Evolutionary conservation across 1,140 invertebrate species (phyloP), one percentile per base, ranked within the genome.

Genomic region (Drosophila micromelanica): DNA sequence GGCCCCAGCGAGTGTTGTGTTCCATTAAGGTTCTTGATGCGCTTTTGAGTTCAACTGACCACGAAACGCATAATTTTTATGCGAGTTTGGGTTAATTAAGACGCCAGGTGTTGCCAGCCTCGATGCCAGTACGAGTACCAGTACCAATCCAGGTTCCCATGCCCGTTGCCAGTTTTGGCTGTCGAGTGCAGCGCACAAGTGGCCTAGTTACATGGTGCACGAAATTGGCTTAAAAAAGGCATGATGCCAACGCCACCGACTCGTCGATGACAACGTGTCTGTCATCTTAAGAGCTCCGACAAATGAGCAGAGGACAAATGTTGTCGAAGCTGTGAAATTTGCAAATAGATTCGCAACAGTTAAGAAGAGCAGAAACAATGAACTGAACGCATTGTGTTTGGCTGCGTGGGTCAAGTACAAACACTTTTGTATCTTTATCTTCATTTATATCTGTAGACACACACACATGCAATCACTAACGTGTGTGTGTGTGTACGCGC

Each of bases 301-400:
- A 82, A 82, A 82, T 84, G 68, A 56, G 73, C 46, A 38, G 70
- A 48, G 32, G 49, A 65, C 62, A 70, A 52, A 69, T 82, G 70
- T 80, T 65, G 57, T 51, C 32, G 27, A 63, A 74, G 73, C 73
- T 62, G 51, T 54, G 38, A 74, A 78, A 80, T 85, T 85, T 42
- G 81, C 81, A 80, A 80, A 85, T 86, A 86, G 65, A 86, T 85
- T 85, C 69, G 73, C 81, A 71, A 85, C 69, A 80, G 48, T 76
- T 61, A 62, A 56, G 38, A 54, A 46, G 71, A 27, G 11, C 42
- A 65, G 38, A 80, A 56, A 71, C 54, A 61, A 61, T 59, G 52
- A 69, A 15, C 55, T 81, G 32, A 35, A 38, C 40, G 12, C 30
- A 57, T 45, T 32, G 27, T 57, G 12, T 45, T 37, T 45, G 20